phyloP scores from a whole-genome alignment of 2,888 invertebrate genomes.

The Saturnia pavonia region DNA sequence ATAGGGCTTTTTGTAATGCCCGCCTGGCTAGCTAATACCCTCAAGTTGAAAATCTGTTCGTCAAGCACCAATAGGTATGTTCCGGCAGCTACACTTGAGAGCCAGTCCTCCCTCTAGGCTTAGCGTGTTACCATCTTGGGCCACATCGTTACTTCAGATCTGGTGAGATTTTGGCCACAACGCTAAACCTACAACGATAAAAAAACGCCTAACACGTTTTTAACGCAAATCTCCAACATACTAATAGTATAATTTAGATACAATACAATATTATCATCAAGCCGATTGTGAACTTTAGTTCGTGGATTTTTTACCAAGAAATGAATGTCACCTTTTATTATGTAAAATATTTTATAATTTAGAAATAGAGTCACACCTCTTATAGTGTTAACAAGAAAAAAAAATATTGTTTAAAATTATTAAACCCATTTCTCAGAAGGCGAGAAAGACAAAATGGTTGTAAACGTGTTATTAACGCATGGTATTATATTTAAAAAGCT shows the following conservation, averaged over 20 bases:
- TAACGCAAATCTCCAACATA: constrained; percentile 59
- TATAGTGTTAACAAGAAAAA: constrained; percentile 3
- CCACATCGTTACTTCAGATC: too few species aligned
- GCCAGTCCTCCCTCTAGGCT: too few species aligned
- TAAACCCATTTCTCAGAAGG: constrained; percentile 4
- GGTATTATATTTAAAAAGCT: constrained; percentile 21
- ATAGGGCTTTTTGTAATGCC: too few species aligned
- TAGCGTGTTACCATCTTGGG: too few species aligned
- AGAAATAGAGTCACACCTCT: neutral
- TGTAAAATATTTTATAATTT: constrained; percentile 6
- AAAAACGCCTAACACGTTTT: constrained; percentile 51
- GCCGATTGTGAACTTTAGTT: constrained; percentile 40
- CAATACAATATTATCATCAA: constrained; percentile 37
- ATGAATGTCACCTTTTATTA: constrained; percentile 2
- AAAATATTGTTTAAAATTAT: constrained; percentile 8
- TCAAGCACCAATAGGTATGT: too few species aligned
- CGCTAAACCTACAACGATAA: too few species aligned
- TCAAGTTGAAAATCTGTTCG: too few species aligned
- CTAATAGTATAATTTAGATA: constrained; percentile 69
- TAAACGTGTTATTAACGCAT: neutral
- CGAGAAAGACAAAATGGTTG: constrained; percentile 2
- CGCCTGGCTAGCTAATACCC: too few species aligned
- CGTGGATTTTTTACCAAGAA: neutral
- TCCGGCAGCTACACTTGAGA: too few species aligned
- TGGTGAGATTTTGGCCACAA: too few species aligned